Evolutionary conservation across 2,113 vertebrate species (phyloP).

Genomic region (Actenoides lindsayi): DNA sequence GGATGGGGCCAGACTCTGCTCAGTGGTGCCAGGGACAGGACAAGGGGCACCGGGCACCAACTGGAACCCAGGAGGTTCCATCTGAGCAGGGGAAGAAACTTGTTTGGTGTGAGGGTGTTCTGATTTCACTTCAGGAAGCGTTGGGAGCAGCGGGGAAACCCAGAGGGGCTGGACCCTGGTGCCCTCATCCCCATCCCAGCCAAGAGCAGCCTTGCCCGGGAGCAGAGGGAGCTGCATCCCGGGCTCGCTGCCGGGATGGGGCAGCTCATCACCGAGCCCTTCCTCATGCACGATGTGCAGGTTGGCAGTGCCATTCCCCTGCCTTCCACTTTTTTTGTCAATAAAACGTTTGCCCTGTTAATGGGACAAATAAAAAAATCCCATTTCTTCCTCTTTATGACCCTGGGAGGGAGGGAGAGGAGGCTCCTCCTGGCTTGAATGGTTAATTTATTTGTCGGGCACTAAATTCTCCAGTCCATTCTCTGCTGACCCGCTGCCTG

Average conservation of each 20-base stretch:
- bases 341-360: not conserved
- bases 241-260: accelerated
- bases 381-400: not conserved
- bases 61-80: no score
- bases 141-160: not conserved
- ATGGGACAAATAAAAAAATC: not conserved
- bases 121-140: accelerated
- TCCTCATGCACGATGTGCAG: accelerated
- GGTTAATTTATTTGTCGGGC: not conserved
- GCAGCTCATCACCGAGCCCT: not conserved
- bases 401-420: not conserved
- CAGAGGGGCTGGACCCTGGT: accelerated
- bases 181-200: not conserved
- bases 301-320: not conserved
- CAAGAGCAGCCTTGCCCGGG: accelerated
- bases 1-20: no score
- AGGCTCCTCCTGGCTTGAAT: not conserved
- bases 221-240: not conserved
- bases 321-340: not conserved
- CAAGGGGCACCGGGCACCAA: no score
- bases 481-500: not conserved
- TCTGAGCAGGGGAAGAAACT: no score
- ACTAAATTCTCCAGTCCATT: not conserved
- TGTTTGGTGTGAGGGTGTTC: no score
- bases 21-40: no score